Base-by-base conservation (phyloP, 2,113 vertebrate genomes). In the Thunnus maccoyii region DNA sequence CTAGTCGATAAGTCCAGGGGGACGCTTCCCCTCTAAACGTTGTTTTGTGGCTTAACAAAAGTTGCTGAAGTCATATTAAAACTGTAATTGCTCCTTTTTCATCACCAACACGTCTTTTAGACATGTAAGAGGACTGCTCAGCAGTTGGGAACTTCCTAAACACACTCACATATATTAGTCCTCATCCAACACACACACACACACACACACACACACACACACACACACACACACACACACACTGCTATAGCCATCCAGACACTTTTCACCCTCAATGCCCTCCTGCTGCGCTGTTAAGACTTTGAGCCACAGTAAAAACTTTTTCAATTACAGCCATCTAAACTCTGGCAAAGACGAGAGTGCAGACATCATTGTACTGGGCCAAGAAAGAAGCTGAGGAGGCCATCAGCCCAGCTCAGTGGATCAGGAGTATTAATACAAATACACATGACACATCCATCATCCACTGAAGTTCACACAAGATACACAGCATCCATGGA, bases 281-380 rank as follows among this genome's bases (percentile, higher is more conserved):
- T 60, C 75, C 65, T 65, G 52, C 84, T 70, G 79, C 51, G 74
- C 44, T 66, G 56, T 52, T 73, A 82, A 82, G 65, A 71, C 70
- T 78, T 71, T 78, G 57, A 70, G 65, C 46, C 64, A 52, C 55
- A 46, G 61, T 72, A 41, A 30, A 76, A 85, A 82, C 57, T 74
- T 79, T 76, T 70, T 75, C 74, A 86, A 70, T 86, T 86, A 76
- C 25, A 70, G 60, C 65, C 71, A 20, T 76, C 65, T 44, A 48
- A 78, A 86, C 56, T 72, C 44, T 50, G 36, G 46, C 48, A 64
- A 18, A 63, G 50, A 66, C 8, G 16, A 22, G 54, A 51, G 75
- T 3, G 7, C 52, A 68, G 50, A 51, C 58, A n/a, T 41, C 18
- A 72, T 36, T 46, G 58, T 44, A 9, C 65, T 22, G 4, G 36